Base-by-base conservation (phyloP, 2,888 invertebrate species). In the Eurytoma adleriae region DNA sequence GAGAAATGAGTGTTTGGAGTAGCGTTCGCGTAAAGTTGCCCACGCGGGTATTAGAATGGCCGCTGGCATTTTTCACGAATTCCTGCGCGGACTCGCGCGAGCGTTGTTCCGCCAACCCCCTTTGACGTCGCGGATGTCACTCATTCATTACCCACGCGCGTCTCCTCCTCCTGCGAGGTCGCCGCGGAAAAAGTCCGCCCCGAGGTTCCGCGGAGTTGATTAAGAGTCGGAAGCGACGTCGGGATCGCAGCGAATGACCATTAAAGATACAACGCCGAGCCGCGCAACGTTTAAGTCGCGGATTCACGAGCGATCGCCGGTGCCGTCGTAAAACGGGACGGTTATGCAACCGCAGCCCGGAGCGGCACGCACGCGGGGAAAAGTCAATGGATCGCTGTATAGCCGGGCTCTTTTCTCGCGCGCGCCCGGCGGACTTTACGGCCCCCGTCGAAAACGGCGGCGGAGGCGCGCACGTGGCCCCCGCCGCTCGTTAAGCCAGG, bases 401-500 rank as follows among this genome's bases (percentile, higher is more conserved):
- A n/a, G n/a, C 40, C 20, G 30, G 61, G 30, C 62, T 61, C 20
- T 24, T 52, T 14, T 52, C 52, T 18, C 12, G n/a, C 27, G 18
- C n/a, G 57, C 57, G 72, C 27, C 54, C 30, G 18, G 52, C 30
- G 20, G 18, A 0, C 14, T 48, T n/a, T 73, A 64, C 64, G 30
- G 30, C 54, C 24, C 50, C 14, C 18, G 50, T 50, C 50, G 14
- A 72, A 72, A 71, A 24, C n/a, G 12, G 30, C 16, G 27, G 16
- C 52, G 68, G 30, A 12, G 59, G 10, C 30, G 52, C 30, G 64
- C 13, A 40, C 30, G 40, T n/a, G 18, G 64, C 40, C 40, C 18
- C 48, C 18, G 64, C 64, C 48, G 16, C 14, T 57, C 73, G 62
- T 70, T 64, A 77, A 77, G 61, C 73, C 72, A 79, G 81, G 79